phyloP scores from a whole-genome alignment of 2,888 invertebrate genomes.

The Invenusta paracnida region DNA sequence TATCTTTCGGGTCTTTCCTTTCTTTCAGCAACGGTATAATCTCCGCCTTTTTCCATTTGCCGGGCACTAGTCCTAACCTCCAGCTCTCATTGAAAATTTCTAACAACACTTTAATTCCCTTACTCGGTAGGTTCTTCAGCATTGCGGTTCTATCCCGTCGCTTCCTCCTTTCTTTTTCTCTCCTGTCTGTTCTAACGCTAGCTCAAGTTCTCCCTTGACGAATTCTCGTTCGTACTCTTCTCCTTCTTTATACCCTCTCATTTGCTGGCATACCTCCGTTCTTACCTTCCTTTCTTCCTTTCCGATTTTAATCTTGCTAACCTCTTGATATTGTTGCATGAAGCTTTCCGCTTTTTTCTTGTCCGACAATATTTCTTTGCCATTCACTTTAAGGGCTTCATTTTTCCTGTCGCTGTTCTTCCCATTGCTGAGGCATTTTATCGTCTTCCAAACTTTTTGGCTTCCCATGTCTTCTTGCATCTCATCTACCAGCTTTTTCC shows the following conservation, averaged over 20 bases:
- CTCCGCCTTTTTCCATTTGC: not conserved
- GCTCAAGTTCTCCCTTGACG: not conserved
- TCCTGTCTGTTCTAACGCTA: not conserved
- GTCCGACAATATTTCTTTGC: not conserved
- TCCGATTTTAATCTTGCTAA: not conserved
- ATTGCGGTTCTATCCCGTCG: not conserved
- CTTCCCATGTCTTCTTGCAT: not conserved
- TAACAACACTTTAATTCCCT: not conserved
- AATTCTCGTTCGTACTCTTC: not conserved
- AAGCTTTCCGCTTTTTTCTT: not conserved
- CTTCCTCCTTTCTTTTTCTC: not conserved
- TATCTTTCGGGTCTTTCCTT: not conserved
- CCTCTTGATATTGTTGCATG: not conserved
- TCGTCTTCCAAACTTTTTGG: not conserved
- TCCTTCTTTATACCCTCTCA: not conserved
- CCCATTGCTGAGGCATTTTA: not conserved
- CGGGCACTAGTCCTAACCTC: not conserved
- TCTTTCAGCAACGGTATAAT: not conserved
- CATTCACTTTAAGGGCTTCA: not conserved
- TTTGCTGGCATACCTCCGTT: not conserved
- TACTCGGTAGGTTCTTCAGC: not conserved
- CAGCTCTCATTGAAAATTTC: not conserved
- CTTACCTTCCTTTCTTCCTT: not conserved
- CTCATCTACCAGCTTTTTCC: not conserved
- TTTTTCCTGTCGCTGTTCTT: not conserved